phyloP scores from a whole-genome alignment of 2,797 vertebrate species.

The Knipowitschia caucasica region DNA sequence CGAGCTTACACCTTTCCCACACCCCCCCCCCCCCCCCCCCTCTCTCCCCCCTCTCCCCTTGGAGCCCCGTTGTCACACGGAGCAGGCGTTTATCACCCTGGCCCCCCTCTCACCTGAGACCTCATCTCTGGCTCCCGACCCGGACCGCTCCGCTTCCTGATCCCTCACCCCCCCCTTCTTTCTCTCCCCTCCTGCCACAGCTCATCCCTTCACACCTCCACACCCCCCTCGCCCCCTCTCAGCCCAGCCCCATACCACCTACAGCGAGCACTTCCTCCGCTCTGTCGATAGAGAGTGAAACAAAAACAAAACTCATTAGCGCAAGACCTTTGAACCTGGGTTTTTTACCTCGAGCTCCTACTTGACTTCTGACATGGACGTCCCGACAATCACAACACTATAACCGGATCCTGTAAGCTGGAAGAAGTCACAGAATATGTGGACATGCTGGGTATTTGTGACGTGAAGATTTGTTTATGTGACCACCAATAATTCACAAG shows the following conservation, averaged over 20 bases:
- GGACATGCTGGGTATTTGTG: too few species aligned
- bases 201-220: constrained; percentile 69
- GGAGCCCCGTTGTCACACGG: constrained; percentile 21
- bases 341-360: constrained; percentile 82
- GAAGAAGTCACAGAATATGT: too few species aligned
- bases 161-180: constrained; percentile 42
- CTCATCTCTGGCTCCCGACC: constrained; percentile 63
- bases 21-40: background rate
- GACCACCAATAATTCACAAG: too few species aligned
- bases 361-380: constrained; percentile 81
- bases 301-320: constrained; percentile 80
- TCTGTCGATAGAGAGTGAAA: constrained; percentile 66
- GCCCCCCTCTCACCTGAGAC: constrained; percentile 73
- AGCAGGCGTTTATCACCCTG: constrained; percentile 67
- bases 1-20: too few species aligned
- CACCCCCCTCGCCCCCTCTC: constrained; percentile 60
- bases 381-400: constrained; percentile 78
- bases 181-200: constrained; percentile 65
- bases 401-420: too few species aligned
- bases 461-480: too few species aligned
- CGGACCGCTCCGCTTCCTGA: constrained; percentile 60
- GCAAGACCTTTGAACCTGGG: constrained; percentile 75
- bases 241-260: constrained; percentile 68
- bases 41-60: constrained; percentile 13
- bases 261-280: constrained; percentile 72